These are phyloP conservation scores for Pachydiplax longipennis DNA, from an alignment of 2,888 invertebrate species.

Conservation along the genomic window DNA sequence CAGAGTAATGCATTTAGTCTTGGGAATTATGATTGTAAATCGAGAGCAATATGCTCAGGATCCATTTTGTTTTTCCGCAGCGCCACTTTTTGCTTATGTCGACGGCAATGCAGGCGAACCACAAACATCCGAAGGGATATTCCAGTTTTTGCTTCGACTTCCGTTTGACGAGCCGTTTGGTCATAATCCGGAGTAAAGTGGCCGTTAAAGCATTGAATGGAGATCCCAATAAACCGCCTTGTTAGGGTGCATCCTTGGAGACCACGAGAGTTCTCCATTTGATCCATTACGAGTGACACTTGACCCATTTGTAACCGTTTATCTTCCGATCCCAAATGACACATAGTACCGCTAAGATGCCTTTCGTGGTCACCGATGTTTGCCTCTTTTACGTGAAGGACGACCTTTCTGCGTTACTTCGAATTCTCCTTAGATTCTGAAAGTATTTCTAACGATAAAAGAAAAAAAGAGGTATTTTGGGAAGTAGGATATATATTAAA, in stretches of 20 bases:
- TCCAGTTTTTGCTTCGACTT: neutral
- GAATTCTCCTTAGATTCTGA: too few species aligned
- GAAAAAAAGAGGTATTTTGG: too few species aligned
- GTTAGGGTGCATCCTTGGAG: neutral
- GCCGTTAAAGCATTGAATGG: neutral
- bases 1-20: too few species aligned
- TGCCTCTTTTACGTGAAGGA: too few species aligned
- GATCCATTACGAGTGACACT: neutral
- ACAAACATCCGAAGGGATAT: neutral
- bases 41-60: neutral
- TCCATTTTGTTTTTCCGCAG: neutral
- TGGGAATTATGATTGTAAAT: neutral
- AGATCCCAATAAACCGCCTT: neutral
- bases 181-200: neutral
- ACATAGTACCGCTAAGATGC: neutral
- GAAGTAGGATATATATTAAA: too few species aligned
- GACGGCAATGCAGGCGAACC: neutral
- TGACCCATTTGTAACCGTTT: neutral
- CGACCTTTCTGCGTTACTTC: too few species aligned
- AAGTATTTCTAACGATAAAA: too few species aligned
- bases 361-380: neutral
- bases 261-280: neutral
- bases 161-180: neutral
- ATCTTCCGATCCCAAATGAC: neutral
- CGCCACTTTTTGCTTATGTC: neutral